phyloP scores from a whole-genome alignment of 2,888 invertebrate species.

The Amorpha juglandis region DNA sequence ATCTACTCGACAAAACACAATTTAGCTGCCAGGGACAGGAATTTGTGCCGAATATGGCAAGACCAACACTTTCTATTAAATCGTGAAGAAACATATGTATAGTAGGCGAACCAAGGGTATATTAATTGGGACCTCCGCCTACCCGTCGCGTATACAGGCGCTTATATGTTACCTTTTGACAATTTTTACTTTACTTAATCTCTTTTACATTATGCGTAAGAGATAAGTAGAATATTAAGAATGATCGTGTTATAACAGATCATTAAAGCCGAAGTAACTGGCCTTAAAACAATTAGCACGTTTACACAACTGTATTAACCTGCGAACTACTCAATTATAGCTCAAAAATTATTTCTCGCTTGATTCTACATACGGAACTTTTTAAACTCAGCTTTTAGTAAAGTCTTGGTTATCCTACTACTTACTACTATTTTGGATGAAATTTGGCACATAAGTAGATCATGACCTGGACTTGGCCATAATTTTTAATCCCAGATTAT shows the following conservation, averaged over 20 bases:
- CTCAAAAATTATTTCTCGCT: background rate
- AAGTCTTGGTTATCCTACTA: background rate
- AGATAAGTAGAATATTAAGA: background rate
- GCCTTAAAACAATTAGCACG: background rate
- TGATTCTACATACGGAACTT: too few relatives aligned
- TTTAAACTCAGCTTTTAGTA: too few relatives aligned
- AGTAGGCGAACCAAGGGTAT: too few relatives aligned
- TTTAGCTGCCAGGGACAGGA: too few relatives aligned
- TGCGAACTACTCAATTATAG: background rate
- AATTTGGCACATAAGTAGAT: too few relatives aligned
- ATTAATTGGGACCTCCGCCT: background rate
- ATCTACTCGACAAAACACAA: too few relatives aligned
- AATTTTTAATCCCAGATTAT: too few relatives aligned
- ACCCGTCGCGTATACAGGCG: background rate
- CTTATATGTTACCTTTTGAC: background rate
- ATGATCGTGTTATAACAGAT: background rate
- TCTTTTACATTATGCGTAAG: background rate
- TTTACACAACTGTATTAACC: background rate
- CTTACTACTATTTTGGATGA: too few relatives aligned
- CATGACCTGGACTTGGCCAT: too few relatives aligned
- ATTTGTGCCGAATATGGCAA: too few relatives aligned
- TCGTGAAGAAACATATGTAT: too few relatives aligned
- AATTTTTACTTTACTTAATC: background rate
- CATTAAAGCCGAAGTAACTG: constrained; percentile 4
- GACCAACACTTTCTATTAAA: too few relatives aligned